Evolutionary conservation across 2,113 vertebrate genomes (phyloP).

Genomic region (Ramphastos sulfuratus): DNA sequence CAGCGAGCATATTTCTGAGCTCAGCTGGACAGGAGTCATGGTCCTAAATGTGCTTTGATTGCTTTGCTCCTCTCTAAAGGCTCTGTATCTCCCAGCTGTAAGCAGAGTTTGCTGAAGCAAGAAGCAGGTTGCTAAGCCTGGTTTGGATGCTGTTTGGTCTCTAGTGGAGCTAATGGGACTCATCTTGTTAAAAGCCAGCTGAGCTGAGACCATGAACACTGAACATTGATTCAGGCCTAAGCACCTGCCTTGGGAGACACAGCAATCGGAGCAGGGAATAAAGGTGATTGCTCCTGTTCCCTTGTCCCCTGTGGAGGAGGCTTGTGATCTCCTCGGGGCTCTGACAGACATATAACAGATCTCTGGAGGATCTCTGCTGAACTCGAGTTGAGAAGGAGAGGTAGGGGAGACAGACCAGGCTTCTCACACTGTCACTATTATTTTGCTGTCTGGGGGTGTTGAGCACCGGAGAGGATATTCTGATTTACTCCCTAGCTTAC

Average conservation of each 20-base stretch:
- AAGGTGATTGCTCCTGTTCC: neutral
- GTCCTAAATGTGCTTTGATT: conserved; percentile 60
- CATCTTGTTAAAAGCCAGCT: conserved; percentile 24
- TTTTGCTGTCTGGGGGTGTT: conserved; percentile 29
- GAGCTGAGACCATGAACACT: neutral
- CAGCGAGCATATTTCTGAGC: conserved; percentile 53
- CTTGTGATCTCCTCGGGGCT: neutral
- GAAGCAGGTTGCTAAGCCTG: conserved; percentile 41
- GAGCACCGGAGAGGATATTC: conserved; percentile 42
- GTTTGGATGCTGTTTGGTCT: conserved; percentile 35
- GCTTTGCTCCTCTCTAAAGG: conserved; percentile 35
- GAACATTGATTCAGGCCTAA: conserved; percentile 11
- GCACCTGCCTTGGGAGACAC: neutral
- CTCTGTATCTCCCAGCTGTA: conserved; percentile 52
- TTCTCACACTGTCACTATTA: conserved; percentile 35
- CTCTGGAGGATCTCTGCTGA: neutral
- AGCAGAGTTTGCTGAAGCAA: conserved; percentile 64
- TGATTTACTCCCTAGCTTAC: conserved; percentile 61
- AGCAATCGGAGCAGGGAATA: neutral
- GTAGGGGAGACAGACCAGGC: neutral
- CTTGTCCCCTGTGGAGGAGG: neutral
- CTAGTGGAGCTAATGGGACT: conserved; percentile 23
- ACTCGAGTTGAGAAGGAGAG: neutral
- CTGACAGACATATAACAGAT: neutral
- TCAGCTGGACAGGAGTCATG: conserved; percentile 56